These are phyloP conservation scores for Pyrochroa serraticornis DNA, from an alignment of 2,888 invertebrate genomes.

Conservation along the genomic window DNA sequence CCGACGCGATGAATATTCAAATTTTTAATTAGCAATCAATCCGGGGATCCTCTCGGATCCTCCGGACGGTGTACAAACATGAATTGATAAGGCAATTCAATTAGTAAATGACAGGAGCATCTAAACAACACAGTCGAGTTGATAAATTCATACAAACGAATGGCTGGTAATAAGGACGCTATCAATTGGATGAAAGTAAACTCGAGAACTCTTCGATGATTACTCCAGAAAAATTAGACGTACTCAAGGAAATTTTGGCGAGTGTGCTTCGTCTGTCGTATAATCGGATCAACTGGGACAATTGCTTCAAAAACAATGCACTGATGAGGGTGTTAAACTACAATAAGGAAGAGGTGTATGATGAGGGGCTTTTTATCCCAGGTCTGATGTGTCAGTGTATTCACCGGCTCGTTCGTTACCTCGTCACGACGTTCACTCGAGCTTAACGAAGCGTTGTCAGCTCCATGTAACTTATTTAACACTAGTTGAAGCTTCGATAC, in stretches of 20 bases:
- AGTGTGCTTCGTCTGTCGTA: constrained; percentile 29
- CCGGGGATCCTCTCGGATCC: not conserved
- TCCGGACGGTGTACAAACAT: constrained; percentile 4
- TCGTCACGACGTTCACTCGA: constrained; percentile 14
- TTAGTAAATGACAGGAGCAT: constrained; percentile 24
- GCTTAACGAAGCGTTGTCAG: constrained; percentile 1
- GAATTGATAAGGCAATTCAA: constrained; percentile 18
- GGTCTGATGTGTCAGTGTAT: constrained; percentile 10
- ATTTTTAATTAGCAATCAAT: constrained; percentile 9
- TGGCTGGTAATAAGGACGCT: not conserved
- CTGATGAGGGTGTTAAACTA: constrained; percentile 29
- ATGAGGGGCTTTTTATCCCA: constrained; percentile 17
- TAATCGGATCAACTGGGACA: constrained; percentile 38
- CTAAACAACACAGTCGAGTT: constrained; percentile 22
- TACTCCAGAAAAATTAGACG: no score
- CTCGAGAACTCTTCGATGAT: no score
- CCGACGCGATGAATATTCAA: constrained; percentile 6
- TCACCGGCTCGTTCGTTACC: constrained; percentile 16
- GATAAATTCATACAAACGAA: constrained; percentile 20
- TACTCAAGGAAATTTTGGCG: no score
- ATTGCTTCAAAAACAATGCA: constrained; percentile 34
- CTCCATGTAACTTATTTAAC: constrained; percentile 1
- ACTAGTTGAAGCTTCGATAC: constrained; percentile 1
- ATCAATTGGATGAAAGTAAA: no score
- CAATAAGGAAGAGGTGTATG: constrained; percentile 7